Evolutionary conservation across 2,888 invertebrate species (phyloP).

Genomic region (Leptinotarsa peninsularis): DNA sequence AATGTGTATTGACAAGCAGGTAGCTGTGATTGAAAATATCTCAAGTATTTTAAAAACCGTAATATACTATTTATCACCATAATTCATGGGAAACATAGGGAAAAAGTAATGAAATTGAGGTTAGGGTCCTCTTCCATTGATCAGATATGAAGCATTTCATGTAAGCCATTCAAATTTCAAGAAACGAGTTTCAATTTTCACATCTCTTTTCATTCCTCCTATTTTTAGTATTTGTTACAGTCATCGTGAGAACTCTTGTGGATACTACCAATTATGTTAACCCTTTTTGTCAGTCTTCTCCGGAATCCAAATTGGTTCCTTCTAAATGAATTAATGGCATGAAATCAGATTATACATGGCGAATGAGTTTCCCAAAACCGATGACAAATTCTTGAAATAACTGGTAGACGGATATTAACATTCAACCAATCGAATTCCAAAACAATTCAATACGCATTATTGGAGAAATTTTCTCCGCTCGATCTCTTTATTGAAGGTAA

Average conservation of each 20-base stretch:
- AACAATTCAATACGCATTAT: too few species aligned
- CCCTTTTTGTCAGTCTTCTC: background rate
- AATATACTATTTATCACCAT: too few species aligned
- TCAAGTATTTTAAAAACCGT: too few species aligned
- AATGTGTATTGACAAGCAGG: too few species aligned
- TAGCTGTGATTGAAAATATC: too few species aligned
- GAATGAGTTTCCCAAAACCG: background rate
- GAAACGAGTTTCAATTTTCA: background rate
- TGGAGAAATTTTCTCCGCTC: too few species aligned
- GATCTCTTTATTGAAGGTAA: too few species aligned
- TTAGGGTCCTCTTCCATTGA: too few species aligned
- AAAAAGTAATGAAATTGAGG: too few species aligned
- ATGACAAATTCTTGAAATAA: background rate
- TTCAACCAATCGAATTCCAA: too few species aligned
- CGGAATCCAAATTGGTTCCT: background rate
- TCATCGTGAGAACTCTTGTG: background rate
- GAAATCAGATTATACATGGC: background rate
- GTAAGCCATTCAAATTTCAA: background rate
- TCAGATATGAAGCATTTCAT: background rate
- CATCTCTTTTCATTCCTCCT: background rate
- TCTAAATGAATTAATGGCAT: conserved; percentile 4
- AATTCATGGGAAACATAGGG: too few species aligned
- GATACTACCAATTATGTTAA: background rate
- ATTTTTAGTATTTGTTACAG: background rate
- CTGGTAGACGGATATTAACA: too few species aligned